These are phyloP conservation scores for Eurosta solidaginis DNA, from an alignment of 1,140 invertebrate species.

Conservation along the genomic window DNA sequence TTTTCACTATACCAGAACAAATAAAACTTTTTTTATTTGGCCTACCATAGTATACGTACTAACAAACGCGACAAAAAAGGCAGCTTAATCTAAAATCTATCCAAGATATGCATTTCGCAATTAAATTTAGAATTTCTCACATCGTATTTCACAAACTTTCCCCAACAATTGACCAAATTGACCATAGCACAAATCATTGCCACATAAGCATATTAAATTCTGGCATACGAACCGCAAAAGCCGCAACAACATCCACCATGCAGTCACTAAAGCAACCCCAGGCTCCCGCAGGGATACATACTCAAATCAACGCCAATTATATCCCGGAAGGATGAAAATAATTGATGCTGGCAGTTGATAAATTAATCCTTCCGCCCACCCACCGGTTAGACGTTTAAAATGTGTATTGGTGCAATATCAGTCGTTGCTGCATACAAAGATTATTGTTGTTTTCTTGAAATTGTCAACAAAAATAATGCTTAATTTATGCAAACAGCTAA, in stretches of 20 bases:
- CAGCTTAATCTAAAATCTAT: too few species aligned
- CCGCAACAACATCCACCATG: constrained; percentile 3
- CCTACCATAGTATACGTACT: too few species aligned
- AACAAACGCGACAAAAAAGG: too few species aligned
- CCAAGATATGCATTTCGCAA: background rate
- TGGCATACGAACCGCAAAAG: background rate
- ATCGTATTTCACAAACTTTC: background rate
- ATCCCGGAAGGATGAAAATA: constrained; percentile 21
- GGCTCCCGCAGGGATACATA: background rate
- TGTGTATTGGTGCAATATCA: background rate
- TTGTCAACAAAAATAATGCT: background rate
- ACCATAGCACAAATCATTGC: background rate
- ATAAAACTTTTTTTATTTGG: too few species aligned
- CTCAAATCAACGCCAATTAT: background rate
- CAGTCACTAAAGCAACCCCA: background rate
- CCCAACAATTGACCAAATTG: constrained; percentile 6
- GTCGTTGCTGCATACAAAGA: too few species aligned
- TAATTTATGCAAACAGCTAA: constrained; percentile 20
- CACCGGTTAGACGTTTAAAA: background rate
- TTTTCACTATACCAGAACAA: too few species aligned
- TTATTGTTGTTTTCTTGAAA: background rate
- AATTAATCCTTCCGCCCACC: constrained; percentile 9
- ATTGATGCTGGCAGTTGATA: constrained; percentile 21
- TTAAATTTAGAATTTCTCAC: background rate
- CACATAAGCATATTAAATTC: background rate